phyloP scores from a whole-genome alignment of 2,888 invertebrate genomes.

The Nycteola revayana region DNA sequence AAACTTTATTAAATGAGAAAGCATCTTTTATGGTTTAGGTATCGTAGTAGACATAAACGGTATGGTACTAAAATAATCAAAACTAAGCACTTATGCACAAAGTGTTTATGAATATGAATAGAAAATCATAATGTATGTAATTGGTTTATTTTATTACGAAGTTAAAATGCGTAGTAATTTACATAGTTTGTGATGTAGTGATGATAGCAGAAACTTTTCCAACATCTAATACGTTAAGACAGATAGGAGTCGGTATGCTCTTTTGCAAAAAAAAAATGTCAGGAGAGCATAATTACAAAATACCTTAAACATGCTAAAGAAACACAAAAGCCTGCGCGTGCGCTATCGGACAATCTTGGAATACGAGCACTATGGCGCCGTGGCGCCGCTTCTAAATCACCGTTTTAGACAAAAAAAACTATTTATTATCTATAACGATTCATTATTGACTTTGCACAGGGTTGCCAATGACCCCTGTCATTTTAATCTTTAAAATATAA shows the following conservation, averaged over 20 bases:
- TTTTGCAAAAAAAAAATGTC: slow-evolving; percentile 15
- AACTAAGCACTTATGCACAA: no score
- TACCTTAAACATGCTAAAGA: slow-evolving; percentile 21
- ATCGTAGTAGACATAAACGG: background rate
- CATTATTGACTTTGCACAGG: slow-evolving; percentile 26
- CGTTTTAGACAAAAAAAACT: slow-evolving; percentile 43
- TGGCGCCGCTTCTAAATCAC: slow-evolving; percentile 53
- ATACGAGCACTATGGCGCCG: slow-evolving; percentile 58
- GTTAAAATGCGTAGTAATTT: no score
- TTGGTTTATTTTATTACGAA: no score
- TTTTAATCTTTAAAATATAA: no score
- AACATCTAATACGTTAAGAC: slow-evolving; percentile 2
- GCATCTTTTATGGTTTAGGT: background rate
- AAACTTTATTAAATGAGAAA: slow-evolving; percentile 7
- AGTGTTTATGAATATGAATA: no score
- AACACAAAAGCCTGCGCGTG: slow-evolving; percentile 37
- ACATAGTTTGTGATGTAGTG: no score
- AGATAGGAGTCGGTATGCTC: slow-evolving; percentile 9
- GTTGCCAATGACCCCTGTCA: background rate
- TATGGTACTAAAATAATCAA: no score
- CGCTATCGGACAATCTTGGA: slow-evolving; percentile 35
- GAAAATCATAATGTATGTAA: no score
- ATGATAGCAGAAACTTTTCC: background rate
- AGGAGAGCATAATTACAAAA: slow-evolving; percentile 17
- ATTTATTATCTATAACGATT: slow-evolving; percentile 39